phyloP scores from a whole-genome alignment of 2,888 invertebrate species.

The Caenorhabditis sp. region DNA sequence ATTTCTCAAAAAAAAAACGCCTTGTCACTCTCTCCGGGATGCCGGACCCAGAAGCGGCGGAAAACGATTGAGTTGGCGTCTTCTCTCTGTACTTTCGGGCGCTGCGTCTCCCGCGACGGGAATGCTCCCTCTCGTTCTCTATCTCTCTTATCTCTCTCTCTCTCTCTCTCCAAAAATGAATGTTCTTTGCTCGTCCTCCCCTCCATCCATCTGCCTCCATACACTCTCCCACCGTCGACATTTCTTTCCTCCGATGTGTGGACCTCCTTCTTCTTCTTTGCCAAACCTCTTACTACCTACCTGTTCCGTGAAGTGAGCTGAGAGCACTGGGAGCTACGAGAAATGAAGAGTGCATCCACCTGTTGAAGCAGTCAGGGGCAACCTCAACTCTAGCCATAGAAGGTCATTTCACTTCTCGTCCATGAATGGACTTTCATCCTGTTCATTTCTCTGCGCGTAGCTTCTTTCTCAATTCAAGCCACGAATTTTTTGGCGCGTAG shows the following conservation, averaged over 20 bases:
- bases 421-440: slow-evolving; percentile 37
- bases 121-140: slow-evolving; percentile 50
- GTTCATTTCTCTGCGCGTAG: slow-evolving; percentile 24
- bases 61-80: slow-evolving; percentile 55
- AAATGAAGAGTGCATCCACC: slow-evolving; percentile 29
- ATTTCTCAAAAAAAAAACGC: slow-evolving; percentile 35
- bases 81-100: slow-evolving; percentile 43
- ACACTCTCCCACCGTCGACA: slow-evolving; percentile 43
- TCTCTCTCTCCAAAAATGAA: slow-evolving; percentile 34
- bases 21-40: slow-evolving; percentile 43
- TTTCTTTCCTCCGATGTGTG: slow-evolving; percentile 49
- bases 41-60: slow-evolving; percentile 49
- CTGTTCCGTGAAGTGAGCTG: slow-evolving; percentile 65
- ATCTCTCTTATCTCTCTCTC: slow-evolving; percentile 44
- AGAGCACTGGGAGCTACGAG: slow-evolving; percentile 22
- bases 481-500: slow-evolving; percentile 38
- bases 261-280: slow-evolving; percentile 61
- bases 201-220: slow-evolving; percentile 31
- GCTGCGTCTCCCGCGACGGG: slow-evolving; percentile 56
- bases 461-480: slow-evolving; percentile 17
- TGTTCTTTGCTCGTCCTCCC: slow-evolving; percentile 59
- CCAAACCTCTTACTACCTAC: slow-evolving; percentile 66
- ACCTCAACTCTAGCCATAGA: slow-evolving; percentile 1
- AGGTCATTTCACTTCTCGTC: slow-evolving; percentile 15
- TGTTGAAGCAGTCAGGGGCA: slow-evolving; percentile 37